Conservation (phyloP, 2,888 invertebrate species). For the Cephus pygmeus region DNA sequence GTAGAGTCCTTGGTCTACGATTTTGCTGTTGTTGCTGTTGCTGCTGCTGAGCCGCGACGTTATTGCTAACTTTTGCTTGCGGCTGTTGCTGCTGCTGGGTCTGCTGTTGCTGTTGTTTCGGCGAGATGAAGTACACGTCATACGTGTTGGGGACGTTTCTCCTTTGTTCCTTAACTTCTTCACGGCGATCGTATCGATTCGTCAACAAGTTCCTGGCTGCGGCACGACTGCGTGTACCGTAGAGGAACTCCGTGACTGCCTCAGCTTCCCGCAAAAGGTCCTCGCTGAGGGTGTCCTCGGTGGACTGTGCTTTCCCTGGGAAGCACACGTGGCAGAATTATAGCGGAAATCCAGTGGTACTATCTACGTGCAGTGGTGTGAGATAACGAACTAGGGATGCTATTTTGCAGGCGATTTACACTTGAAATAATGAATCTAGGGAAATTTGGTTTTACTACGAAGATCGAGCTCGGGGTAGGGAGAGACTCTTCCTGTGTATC, state of each 20-base stretch:
- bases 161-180: slow-evolving; percentile 47
- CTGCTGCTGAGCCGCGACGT: slow-evolving; percentile 45
- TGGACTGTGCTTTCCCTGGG: slow-evolving; percentile 61
- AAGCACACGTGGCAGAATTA: slow-evolving; percentile 14
- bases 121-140: slow-evolving; percentile 58
- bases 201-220: slow-evolving; percentile 68
- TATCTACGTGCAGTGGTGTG: background rate
- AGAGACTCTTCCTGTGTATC: background rate
- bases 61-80: slow-evolving; percentile 56
- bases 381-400: background rate
- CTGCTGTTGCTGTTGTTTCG: slow-evolving; percentile 48
- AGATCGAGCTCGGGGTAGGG: background rate
- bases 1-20: slow-evolving; percentile 63
- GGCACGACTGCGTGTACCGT: slow-evolving; percentile 69
- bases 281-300: slow-evolving; percentile 63
- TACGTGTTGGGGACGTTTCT: slow-evolving; percentile 39
- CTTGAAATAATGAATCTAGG: background rate
- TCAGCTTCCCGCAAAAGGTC: slow-evolving; percentile 70
- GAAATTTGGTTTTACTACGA: background rate
- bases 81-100: slow-evolving; percentile 38
- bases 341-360: background rate
- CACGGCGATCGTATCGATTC: slow-evolving; percentile 53
- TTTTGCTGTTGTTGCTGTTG: slow-evolving; percentile 56
- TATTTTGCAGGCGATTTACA: background rate
- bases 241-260: slow-evolving; percentile 70